Conservation (phyloP, 2,888 invertebrate genomes). For the Antitype chi region DNA sequence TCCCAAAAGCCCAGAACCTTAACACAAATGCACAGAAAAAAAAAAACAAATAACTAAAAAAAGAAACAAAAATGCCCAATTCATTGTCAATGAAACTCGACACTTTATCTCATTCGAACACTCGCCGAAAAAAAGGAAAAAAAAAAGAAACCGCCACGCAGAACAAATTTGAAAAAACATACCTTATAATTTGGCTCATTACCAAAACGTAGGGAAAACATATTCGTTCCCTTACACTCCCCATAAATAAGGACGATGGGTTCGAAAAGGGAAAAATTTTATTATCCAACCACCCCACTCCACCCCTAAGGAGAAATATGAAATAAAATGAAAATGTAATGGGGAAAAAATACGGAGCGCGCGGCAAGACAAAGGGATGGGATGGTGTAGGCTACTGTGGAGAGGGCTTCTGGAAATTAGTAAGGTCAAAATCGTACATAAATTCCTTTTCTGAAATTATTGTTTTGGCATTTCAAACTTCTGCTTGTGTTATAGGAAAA, state of each 20-base stretch:
- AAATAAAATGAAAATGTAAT: slow-evolving; percentile 91
- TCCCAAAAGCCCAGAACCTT: not conserved
- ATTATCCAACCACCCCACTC: slow-evolving; percentile 79
- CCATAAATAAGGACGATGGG: slow-evolving; percentile 89
- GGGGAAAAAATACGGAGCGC: slow-evolving; percentile 89
- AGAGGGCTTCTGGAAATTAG: slow-evolving; percentile 64
- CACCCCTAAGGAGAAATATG: slow-evolving; percentile 88
- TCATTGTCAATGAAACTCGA: slow-evolving; percentile 67
- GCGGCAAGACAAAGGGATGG: slow-evolving; percentile 89
- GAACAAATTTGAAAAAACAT: slow-evolving; percentile 81
- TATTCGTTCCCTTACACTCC: slow-evolving; percentile 86
- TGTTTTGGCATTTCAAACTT: not conserved
- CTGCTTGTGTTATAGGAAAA: not conserved
- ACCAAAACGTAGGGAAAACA: slow-evolving; percentile 88
- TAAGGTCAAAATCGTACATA: not conserved
- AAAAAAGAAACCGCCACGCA: slow-evolving; percentile 75
- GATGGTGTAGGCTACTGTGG: slow-evolving; percentile 70
- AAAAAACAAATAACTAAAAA: not conserved
- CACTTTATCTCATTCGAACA: slow-evolving; percentile 82
- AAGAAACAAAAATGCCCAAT: slow-evolving; percentile 13
- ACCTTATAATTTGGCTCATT: slow-evolving; percentile 90
- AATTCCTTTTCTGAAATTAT: not conserved
- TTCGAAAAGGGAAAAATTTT: slow-evolving; percentile 88
- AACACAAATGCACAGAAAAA: not conserved
- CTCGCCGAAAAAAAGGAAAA: slow-evolving; percentile 61